phyloP scores from a whole-genome alignment of 2,113 vertebrate species.

The Mustelus asterias region DNA sequence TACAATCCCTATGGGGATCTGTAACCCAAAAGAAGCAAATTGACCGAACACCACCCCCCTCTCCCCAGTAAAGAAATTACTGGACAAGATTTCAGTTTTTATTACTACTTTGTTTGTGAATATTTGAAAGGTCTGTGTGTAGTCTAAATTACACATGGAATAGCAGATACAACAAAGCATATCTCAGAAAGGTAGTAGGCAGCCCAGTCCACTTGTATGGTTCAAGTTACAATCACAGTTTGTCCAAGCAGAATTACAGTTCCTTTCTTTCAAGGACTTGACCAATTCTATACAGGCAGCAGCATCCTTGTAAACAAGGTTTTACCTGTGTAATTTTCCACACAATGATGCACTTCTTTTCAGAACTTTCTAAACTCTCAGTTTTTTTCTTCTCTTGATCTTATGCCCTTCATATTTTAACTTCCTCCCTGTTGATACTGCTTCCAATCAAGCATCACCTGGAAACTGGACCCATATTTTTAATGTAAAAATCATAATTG shows the following conservation, averaged over 20 bases:
- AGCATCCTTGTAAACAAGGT: too few species aligned
- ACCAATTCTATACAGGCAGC: too few species aligned
- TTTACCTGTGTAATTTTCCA: too few species aligned
- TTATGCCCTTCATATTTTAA: background rate
- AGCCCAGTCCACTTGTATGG: background rate
- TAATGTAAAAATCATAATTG: background rate
- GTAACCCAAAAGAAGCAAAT: background rate
- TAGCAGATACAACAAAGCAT: too few species aligned
- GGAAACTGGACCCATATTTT: background rate
- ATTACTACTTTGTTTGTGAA: background rate
- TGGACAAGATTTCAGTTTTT: background rate
- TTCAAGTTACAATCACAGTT: background rate
- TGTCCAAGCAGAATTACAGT: background rate
- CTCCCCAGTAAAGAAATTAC: background rate
- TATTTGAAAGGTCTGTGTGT: too few species aligned
- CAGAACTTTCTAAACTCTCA: too few species aligned
- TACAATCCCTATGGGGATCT: background rate
- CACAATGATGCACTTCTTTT: too few species aligned
- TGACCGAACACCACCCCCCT: background rate
- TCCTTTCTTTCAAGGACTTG: background rate
- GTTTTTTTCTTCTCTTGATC: too few species aligned
- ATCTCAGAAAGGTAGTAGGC: too few species aligned
- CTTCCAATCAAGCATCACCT: background rate
- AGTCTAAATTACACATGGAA: too few species aligned
- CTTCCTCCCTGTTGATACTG: background rate